These are phyloP conservation scores for Frieseomelitta varia DNA, from an alignment of 1,140 invertebrate genomes.

Conservation along the genomic window DNA sequence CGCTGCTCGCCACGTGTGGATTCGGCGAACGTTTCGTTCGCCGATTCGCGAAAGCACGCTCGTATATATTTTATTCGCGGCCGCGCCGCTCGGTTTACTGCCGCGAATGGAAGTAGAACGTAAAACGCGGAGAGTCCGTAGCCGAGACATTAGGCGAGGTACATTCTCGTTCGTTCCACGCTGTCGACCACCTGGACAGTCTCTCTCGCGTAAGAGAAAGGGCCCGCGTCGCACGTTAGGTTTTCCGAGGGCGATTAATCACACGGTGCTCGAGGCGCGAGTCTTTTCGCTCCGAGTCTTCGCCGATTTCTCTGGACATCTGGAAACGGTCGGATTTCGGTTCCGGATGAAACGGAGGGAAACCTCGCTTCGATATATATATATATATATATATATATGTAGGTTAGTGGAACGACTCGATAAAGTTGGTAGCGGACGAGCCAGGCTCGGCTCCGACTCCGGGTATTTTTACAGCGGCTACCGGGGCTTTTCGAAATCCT, in stretches of 20 bases:
- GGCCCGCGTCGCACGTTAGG: neutral
- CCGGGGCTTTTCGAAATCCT: constrained; percentile 31
- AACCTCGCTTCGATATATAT: neutral
- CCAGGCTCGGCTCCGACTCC: neutral
- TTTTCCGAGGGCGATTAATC: constrained; percentile 9
- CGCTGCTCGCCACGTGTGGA: too few species aligned
- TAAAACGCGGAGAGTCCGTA: constrained; percentile 1
- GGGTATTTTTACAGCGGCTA: constrained; percentile 4
- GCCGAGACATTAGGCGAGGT: constrained; percentile 12
- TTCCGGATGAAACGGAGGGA: neutral
- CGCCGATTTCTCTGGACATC: neutral
- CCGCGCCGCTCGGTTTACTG: neutral
- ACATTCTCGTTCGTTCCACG: neutral
- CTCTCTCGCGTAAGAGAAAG: neutral
- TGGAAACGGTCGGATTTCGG: neutral
- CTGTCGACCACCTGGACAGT: neutral
- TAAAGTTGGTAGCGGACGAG: constrained; percentile 11
- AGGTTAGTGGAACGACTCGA: constrained; percentile 29
- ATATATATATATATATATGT: too few species aligned
- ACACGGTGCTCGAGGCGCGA: neutral
- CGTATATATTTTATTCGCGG: constrained; percentile 32
- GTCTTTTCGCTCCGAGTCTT: neutral
- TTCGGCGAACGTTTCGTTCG: neutral
- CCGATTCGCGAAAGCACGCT: constrained; percentile 35
- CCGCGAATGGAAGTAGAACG: constrained; percentile 24